phyloP scores from a whole-genome alignment of 2,113 vertebrate genomes.

The Poeciliopsis prolifica region DNA sequence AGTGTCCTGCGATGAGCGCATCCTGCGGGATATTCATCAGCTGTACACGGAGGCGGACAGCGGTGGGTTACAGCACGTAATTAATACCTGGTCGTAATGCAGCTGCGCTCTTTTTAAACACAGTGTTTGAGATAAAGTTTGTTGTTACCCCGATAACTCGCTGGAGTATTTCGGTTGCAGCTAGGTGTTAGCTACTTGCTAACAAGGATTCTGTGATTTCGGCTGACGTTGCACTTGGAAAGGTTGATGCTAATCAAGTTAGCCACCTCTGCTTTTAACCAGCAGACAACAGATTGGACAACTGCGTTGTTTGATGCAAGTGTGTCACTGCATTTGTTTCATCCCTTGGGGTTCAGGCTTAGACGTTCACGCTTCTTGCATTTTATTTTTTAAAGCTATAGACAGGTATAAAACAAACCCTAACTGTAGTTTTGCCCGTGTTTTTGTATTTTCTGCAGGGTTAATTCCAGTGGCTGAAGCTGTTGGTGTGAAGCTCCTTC shows the following conservation, averaged over 20 bases:
- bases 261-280: neutral
- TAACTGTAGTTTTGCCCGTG: neutral
- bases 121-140: neutral
- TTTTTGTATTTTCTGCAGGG: constrained; percentile 57
- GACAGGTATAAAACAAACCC: no score
- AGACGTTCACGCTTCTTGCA: neutral
- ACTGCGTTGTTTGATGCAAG: neutral
- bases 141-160: neutral
- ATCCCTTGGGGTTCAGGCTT: neutral
- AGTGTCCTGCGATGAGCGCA: constrained; percentile 81
- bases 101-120: neutral
- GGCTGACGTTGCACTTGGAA: neutral
- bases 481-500: constrained; percentile 80
- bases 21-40: constrained; percentile 82
- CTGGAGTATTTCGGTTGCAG: neutral
- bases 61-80: constrained; percentile 69
- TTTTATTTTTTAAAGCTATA: neutral
- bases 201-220: neutral
- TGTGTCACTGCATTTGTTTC: neutral
- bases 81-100: neutral
- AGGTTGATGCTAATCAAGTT: neutral
- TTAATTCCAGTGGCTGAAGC: constrained; percentile 79
- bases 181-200: constrained; percentile 44
- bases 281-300: neutral
- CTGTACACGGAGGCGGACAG: constrained; percentile 79